Evolutionary conservation across 2,113 vertebrate genomes (phyloP).

Genomic region (Phocoena sinus): DNA sequence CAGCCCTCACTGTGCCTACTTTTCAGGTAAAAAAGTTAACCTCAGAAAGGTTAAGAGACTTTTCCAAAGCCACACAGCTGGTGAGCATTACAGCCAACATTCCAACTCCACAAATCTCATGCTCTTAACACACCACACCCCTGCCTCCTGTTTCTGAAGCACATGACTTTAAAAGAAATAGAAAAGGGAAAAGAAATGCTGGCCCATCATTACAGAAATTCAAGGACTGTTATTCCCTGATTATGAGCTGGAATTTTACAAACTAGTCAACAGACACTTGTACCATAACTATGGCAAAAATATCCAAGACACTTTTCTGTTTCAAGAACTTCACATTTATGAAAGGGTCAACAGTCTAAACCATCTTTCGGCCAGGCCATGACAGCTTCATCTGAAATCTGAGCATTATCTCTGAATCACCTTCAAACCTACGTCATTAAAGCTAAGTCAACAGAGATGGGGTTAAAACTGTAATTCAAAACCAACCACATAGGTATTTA

Average conservation of each 20-base stretch:
- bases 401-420: not conserved
- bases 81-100: no score
- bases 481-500: accelerated
- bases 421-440: not conserved
- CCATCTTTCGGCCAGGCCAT: not conserved
- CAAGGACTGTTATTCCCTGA: not conserved
- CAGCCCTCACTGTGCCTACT: not conserved
- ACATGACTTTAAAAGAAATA: not conserved
- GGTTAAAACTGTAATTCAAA: not conserved
- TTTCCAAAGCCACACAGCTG: not conserved
- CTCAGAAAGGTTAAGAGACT: not conserved
- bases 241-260: not conserved
- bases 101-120: not conserved
- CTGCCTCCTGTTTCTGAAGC: not conserved
- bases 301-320: not conserved
- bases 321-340: not conserved
- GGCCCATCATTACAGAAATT: not conserved
- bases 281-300: not conserved
- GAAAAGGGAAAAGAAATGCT: not conserved
- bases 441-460: not conserved
- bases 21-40: not conserved
- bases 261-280: not conserved
- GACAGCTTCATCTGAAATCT: not conserved
- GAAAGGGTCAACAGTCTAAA: not conserved
- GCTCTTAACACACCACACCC: not conserved